These are phyloP conservation scores for Eupeodes latifasciatus DNA, from an alignment of 2,888 invertebrate genomes.

Conservation along the genomic window DNA sequence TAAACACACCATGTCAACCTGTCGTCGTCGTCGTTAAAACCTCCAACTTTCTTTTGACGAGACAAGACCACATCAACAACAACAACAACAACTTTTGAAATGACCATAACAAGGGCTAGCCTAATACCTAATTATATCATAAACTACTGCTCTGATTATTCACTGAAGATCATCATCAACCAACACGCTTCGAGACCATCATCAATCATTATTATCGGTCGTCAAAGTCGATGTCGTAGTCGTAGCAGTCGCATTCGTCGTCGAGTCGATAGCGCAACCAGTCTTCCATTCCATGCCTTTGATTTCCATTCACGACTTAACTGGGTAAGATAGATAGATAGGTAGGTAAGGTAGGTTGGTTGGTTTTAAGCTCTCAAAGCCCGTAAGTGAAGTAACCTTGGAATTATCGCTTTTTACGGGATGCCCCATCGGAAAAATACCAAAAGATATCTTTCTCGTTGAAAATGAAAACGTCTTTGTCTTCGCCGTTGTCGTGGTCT, in stretches of 20 bases:
- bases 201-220: conserved; percentile 2
- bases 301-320: conserved; percentile 20
- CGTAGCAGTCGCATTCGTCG: too few species aligned
- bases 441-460: conserved; percentile 15
- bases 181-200: conserved; percentile 29
- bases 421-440: neutral
- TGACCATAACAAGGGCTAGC: conserved; percentile 15
- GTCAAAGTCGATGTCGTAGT: neutral
- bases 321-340: neutral
- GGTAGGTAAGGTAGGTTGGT: neutral
- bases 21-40: conserved; percentile 22
- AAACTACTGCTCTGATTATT: conserved; percentile 60
- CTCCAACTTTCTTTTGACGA: conserved; percentile 62
- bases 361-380: neutral
- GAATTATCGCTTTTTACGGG: conserved; percentile 39
- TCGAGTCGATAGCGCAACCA: conserved; percentile 4
- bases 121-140: conserved; percentile 60
- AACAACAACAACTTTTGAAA: neutral
- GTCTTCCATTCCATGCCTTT: conserved; percentile 52
- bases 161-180: conserved; percentile 53
- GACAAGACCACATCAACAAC: neutral
- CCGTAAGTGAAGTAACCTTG: conserved; percentile 38
- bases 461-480: conserved; percentile 45
- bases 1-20: conserved; percentile 49
- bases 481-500: too few species aligned